Evolutionary conservation across 2,797 vertebrate species (phyloP).

Genomic region (Schizopygopsis pylzovi): DNA sequence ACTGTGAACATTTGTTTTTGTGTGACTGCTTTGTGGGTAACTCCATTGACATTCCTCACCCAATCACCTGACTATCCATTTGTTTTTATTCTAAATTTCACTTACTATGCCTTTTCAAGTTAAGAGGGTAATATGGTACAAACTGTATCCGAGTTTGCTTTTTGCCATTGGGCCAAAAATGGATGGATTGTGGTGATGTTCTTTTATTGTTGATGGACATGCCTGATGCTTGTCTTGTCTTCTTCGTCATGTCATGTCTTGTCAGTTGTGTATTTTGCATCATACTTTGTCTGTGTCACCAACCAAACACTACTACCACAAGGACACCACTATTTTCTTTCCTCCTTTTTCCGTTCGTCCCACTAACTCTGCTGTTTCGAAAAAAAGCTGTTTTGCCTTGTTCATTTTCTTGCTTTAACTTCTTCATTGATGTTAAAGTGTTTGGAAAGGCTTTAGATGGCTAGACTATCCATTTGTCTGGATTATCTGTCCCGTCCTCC

Average conservation of each 20-base stretch:
- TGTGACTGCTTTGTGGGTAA: slow-evolving; percentile 1
- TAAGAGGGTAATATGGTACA: background rate
- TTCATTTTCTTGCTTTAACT: background rate
- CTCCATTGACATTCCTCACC: slow-evolving; percentile 39
- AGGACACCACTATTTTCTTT: background rate
- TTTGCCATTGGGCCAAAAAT: background rate
- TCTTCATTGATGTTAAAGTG: background rate
- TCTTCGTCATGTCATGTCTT: slow-evolving; percentile 2
- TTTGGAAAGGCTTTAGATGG: background rate
- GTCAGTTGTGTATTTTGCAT: slow-evolving; percentile 12
- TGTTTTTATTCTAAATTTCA: background rate
- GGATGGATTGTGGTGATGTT: slow-evolving; percentile 47
- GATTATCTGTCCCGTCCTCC: background rate
- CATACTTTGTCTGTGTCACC: slow-evolving; percentile 8
- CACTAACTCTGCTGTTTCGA: slow-evolving; percentile 18
- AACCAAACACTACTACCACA: slow-evolving; percentile 5
- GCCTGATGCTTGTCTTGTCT: background rate
- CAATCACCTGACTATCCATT: slow-evolving; percentile 25
- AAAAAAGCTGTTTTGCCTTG: background rate
- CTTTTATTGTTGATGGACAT: background rate
- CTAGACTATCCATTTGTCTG: background rate
- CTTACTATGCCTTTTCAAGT: background rate
- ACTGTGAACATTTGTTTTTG: background rate
- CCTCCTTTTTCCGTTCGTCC: background rate
- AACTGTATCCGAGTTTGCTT: background rate